Percentiles rank a stretch among this genome's conserved stretches.
Evolutionary conservation across 2,797 vertebrate genomes (phyloP).

Genomic region (Falco peregrinus): DNA sequence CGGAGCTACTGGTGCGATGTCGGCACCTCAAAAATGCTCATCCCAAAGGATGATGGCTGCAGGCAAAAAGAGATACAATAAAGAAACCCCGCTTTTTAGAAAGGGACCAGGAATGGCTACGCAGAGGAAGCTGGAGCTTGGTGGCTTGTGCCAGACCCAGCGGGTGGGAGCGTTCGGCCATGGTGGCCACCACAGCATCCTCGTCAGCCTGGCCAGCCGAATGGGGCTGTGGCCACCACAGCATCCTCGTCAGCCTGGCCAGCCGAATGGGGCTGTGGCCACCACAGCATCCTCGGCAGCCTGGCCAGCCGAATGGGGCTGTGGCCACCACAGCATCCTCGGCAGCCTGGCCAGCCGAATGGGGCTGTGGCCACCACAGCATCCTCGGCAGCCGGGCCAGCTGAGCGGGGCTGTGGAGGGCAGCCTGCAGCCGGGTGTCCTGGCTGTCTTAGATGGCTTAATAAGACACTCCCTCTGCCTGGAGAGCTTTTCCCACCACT

Average conservation of each 20-base stretch:
- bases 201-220: background rate
- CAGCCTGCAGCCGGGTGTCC: background rate
- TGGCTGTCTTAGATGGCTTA: background rate
- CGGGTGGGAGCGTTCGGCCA: background rate
- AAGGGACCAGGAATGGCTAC: background rate
- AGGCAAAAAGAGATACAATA: background rate
- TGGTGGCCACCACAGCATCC: background rate
- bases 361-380: too few species aligned
- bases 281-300: too few species aligned
- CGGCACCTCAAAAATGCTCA: background rate
- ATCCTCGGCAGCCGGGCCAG: too few species aligned
- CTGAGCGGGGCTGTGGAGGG: too few species aligned
- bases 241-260: too few species aligned
- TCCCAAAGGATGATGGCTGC: background rate
- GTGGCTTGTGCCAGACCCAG: background rate
- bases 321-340: background rate
- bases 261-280: too few species aligned
- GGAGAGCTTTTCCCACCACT: background rate
- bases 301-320: too few species aligned
- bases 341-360: background rate
- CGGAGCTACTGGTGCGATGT: background rate
- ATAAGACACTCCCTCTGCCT: background rate
- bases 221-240: too few species aligned
- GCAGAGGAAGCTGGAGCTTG: background rate
- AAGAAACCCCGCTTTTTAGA: background rate